Evolutionary conservation across 2,797 vertebrate species (phyloP), one percentile per base, ranked within the genome.

Genomic region (Acanthurus leucopareius): DNA sequence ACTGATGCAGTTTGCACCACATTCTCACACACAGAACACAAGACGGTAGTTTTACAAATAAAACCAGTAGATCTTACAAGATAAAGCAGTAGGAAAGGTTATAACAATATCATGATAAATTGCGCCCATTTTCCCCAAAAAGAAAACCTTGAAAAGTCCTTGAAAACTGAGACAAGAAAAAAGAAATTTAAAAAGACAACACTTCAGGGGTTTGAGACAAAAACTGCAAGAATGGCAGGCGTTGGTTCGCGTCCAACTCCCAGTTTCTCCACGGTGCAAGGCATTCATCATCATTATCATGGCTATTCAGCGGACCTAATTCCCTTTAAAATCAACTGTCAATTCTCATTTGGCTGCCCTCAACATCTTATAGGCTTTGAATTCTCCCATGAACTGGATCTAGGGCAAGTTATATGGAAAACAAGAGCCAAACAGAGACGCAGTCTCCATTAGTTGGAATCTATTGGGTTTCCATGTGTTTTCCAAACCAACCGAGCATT

Each of bases 291-390:
- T 88, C 91, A 92, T 93, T 89, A 92, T 88, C 89, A 89, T 49
- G 89, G 88, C 92, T 80, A 83, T 92, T 92, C 87, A 93, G 65
- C 5, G 16, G 73, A 72, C 73, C 85, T 86, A 90, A 93, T 92
- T 93, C 92, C 82, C 80, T 94, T 92, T 89, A 85, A 92, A 92
- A 93, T 91, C 91, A 91, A 70, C 91, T 89, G 92, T 92, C 92
- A 88, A 86, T 91, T 89, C 93, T 89, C 89, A 85, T 87, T 91
- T 91, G 89, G 88, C 84, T 68, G 85, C 85, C 16, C 73, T 86
- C 75, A 5, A 79, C 82, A 76, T 85, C 91, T 92, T 80, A 57
- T 0, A 69, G 79, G 82, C 88, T 89, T 91, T 82, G 69, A 79
- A 85, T 89, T 90, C 91, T 90, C 89, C 88, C 93, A 88, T 77